Evolutionary conservation across 1,140 invertebrate genomes (phyloP), one percentile per base, ranked within the genome.

Genomic region (Cydia pomonella): DNA sequence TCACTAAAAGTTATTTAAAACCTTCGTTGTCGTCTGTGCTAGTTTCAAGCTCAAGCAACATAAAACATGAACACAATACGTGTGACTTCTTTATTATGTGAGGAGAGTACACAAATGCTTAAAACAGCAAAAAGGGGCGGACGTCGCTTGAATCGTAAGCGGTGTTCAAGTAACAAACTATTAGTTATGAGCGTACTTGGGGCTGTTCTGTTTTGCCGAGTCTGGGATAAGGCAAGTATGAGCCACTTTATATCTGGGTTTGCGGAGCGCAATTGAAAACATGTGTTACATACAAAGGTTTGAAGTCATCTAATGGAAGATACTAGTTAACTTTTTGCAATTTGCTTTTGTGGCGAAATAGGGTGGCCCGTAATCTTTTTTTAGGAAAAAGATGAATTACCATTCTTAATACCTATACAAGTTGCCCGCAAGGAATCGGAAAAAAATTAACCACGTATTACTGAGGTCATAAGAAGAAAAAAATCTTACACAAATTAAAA

Each of bases 121-220:
- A 38, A 69, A 69, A 69, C 27, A 41, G 64, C 29, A 69, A 69
- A 69, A 69, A 69, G 64, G 27, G 27, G 18, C 29, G 23, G n/a
- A 69, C 64, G n/a, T 21, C n/a, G 27, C 4, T 23, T 69, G 64
- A 69, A 69, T 69, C 29, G 64, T 69, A 41, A 69, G 29, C 29
- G 41, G 64, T n/a, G 23, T 10, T 5, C 62, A 64, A 29, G 27
- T 69, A 69, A 69, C 64, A 69, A 69, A 69, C 64, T 69, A 69
- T 69, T 69, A 41, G 64, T 69, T 69, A 69, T 69, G 64, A 69
- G 27, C 27, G 64, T 9, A 29, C 63, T 69, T 69, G 64, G 2
- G 21, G 6, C n/a, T 69, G 64, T 33, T 69, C 29, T 69, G 64
- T 69, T 69, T 69, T 33, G 64, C 64, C 18, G 64, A 69, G 27